These are phyloP conservation scores for Phoebastria nigripes DNA, from an alignment of 2,797 vertebrate species.

Conservation along the genomic window DNA sequence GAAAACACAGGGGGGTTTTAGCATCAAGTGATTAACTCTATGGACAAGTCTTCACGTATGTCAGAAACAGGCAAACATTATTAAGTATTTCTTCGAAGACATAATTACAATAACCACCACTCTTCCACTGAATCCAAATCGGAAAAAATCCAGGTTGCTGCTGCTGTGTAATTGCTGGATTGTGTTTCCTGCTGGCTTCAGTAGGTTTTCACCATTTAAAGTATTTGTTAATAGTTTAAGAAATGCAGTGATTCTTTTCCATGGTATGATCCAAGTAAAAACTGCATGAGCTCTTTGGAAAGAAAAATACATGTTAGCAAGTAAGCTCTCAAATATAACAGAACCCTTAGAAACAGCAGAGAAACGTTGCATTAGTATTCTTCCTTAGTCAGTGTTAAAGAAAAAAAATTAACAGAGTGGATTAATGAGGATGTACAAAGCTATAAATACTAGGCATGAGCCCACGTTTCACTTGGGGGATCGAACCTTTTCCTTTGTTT, in stretches of 20 bases:
- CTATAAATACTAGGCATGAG: neutral
- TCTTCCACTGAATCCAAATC: neutral
- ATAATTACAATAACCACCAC: neutral
- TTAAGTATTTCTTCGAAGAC: neutral
- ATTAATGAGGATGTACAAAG: neutral
- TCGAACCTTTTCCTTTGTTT: constrained; percentile 7
- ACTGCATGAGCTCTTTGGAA: neutral
- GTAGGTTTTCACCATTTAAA: neutral
- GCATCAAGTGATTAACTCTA: neutral
- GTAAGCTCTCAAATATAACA: neutral
- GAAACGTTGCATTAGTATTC: neutral
- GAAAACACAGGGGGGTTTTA: neutral
- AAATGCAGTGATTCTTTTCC: neutral
- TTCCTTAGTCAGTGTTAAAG: neutral
- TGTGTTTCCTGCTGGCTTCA: neutral
- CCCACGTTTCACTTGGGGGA: neutral
- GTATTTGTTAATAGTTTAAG: neutral
- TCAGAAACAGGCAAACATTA: neutral
- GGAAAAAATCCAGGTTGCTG: neutral
- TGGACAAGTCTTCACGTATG: neutral
- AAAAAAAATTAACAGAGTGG: neutral
- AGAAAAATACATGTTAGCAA: neutral
- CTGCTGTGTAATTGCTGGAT: neutral
- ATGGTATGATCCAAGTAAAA: neutral
- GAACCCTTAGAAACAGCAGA: neutral